Percentiles rank a stretch among this genome's conserved stretches.
phyloP scores from a whole-genome alignment of 2,113 vertebrate genomes.

The Carassius carassius region DNA sequence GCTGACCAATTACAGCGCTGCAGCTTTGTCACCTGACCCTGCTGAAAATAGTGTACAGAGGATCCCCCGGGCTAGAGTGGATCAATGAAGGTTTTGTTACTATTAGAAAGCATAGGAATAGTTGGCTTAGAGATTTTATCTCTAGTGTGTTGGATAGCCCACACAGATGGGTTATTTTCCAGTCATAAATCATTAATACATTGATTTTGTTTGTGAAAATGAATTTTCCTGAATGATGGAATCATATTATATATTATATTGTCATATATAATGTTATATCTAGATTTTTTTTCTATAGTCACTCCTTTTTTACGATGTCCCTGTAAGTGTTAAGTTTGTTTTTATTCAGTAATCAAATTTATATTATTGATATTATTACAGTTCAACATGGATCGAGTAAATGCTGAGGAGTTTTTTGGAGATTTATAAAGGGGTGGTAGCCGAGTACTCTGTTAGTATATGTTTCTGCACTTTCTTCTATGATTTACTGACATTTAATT shows the following conservation, averaged over 20 bases:
- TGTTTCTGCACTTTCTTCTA: background rate
- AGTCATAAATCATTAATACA: conserved; percentile 1
- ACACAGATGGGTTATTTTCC: background rate
- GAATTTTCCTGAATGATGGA: background rate
- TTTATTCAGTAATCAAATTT: background rate
- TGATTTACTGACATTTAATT: background rate
- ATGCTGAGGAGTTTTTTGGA: conserved; percentile 92
- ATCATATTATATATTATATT: background rate
- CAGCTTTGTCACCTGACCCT: conserved; percentile 44
- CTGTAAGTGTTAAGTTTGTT: background rate
- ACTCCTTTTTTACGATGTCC: background rate
- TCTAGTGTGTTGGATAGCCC: background rate
- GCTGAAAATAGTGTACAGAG: conserved; percentile 53
- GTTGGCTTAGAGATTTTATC: background rate
- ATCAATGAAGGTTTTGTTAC: conserved; percentile 54
- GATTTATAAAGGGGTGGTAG: conserved; percentile 90
- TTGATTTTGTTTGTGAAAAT: background rate
- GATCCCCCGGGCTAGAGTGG: conserved; percentile 37
- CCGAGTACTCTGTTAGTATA: conserved; percentile 88
- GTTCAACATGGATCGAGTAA: conserved; percentile 88
- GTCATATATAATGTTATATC: background rate
- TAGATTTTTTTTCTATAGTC: background rate
- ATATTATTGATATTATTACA: conserved; percentile 60
- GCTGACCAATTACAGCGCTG: conserved; percentile 19
- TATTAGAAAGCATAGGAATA: conserved; percentile 36